Evolutionary conservation across 1,140 invertebrate species (phyloP).

Genomic region (Doryteuthis pealeii): DNA sequence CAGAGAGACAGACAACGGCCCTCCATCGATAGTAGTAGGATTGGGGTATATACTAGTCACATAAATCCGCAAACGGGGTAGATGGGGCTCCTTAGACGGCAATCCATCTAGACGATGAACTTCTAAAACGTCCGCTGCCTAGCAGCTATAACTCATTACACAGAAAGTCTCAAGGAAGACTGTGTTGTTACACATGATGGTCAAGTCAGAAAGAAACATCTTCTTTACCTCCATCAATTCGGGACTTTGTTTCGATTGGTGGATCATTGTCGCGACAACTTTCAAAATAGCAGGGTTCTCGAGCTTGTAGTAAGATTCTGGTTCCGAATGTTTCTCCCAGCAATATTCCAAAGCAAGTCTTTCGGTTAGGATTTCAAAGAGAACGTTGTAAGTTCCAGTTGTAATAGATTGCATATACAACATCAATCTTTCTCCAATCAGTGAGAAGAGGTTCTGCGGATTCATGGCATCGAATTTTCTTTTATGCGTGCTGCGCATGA

Average conservation of each 20-base stretch:
- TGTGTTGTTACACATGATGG: slow-evolving; percentile 95
- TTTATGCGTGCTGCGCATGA: slow-evolving; percentile 93
- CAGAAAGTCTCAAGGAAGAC: no score
- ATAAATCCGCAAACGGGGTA: no score
- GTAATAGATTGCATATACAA: slow-evolving; percentile 86
- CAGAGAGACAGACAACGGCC: no score
- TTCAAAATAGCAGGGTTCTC: slow-evolving; percentile 99
- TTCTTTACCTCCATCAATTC: slow-evolving; percentile 90
- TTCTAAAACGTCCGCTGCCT: no score
- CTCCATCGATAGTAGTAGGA: no score
- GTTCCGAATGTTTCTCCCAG: slow-evolving; percentile 87
- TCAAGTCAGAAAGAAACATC: slow-evolving; percentile 96
- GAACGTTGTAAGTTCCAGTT: slow-evolving; percentile 93
- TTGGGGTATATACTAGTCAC: no score
- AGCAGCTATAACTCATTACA: no score
- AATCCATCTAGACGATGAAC: no score
- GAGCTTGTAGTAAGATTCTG: slow-evolving; percentile 89
- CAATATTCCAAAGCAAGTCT: slow-evolving; percentile 93
- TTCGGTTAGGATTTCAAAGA: slow-evolving; percentile 99
- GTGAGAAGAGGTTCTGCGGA: slow-evolving; percentile 95
- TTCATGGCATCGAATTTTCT: slow-evolving; percentile 87
- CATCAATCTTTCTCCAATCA: slow-evolving; percentile 88
- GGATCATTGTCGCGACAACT: slow-evolving; percentile 94
- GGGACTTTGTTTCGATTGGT: slow-evolving; percentile 93
- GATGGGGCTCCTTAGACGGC: no score